Evolutionary conservation across 2,888 invertebrate species (phyloP).

Genomic region (Gnatocerus cornutus): DNA sequence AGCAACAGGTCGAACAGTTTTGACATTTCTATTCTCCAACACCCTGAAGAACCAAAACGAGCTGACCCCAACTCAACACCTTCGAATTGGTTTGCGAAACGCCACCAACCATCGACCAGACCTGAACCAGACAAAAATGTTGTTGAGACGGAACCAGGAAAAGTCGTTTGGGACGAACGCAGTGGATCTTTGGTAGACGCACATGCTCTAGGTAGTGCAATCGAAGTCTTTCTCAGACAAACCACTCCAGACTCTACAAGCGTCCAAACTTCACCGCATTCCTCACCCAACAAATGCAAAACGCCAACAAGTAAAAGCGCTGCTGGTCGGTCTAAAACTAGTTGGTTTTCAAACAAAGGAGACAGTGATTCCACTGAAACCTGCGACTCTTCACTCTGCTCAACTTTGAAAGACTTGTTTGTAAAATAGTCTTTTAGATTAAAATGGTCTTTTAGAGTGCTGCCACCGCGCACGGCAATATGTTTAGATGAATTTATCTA

Average conservation of each 20-base stretch:
- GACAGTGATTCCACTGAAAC: constrained; percentile 81
- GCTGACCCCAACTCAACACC: constrained; percentile 61
- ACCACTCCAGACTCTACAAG: constrained; percentile 71
- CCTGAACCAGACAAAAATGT: constrained; percentile 55
- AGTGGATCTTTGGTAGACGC: constrained; percentile 87
- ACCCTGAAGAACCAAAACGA: constrained; percentile 65
- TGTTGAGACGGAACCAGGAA: constrained; percentile 67
- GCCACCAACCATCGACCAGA: constrained; percentile 78
- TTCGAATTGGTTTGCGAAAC: constrained; percentile 84
- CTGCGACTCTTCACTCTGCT: constrained; percentile 87
- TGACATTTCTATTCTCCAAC: constrained; percentile 83
- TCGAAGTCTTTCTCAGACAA: constrained; percentile 85
- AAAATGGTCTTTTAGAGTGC: constrained; percentile 47
- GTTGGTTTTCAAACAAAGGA: constrained; percentile 78
- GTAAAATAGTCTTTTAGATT: constrained; percentile 76
- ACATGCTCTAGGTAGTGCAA: constrained; percentile 86
- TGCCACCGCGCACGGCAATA: constrained; percentile 48
- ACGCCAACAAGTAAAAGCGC: constrained; percentile 54
- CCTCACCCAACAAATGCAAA: constrained; percentile 46
- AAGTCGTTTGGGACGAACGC: constrained; percentile 84
- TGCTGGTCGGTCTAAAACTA: constrained; percentile 57
- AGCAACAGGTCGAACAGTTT: constrained; percentile 89
- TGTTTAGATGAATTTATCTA: constrained; percentile 46
- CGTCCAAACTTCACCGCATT: constrained; percentile 37
- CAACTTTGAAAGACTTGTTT: constrained; percentile 89